phyloP scores from a whole-genome alignment of 1,140 invertebrate species.

The Bombus vancouverensis region DNA sequence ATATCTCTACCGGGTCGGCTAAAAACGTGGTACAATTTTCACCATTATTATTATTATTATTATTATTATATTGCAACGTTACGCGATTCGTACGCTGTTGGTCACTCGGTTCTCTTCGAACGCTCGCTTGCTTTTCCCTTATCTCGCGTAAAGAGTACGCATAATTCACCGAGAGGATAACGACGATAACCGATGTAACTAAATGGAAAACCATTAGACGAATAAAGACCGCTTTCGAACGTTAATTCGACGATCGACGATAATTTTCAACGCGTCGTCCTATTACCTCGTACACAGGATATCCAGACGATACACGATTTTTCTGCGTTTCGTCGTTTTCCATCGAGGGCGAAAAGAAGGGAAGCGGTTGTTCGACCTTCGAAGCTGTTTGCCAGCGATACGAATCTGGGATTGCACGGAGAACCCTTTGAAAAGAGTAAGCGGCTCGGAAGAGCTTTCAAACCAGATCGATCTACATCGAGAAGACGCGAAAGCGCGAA shows the following conservation, averaged over 20 bases:
- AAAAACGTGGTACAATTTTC: too few species aligned
- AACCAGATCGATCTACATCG: constrained; percentile 32
- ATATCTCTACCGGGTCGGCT: too few species aligned
- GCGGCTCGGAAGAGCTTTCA: constrained; percentile 15
- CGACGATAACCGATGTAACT: background rate
- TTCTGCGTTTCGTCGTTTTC: background rate
- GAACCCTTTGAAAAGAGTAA: constrained; percentile 17
- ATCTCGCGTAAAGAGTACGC: background rate
- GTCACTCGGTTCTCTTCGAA: background rate
- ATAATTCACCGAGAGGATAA: background rate
- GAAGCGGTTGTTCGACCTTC: constrained; percentile 2
- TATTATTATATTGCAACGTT: background rate
- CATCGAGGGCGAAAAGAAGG: background rate
- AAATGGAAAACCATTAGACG: background rate
- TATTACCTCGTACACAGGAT: background rate
- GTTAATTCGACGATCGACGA: constrained; percentile 19
- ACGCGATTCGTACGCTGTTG: too few species aligned
- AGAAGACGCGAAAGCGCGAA: constrained; percentile 11
- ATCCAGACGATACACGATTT: background rate
- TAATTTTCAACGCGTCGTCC: background rate
- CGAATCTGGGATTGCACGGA: background rate
- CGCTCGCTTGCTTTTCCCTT: background rate
- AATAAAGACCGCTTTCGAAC: background rate
- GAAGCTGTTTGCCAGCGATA: constrained; percentile 12
- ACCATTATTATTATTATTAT: too few species aligned